Conservation (phyloP, 2,797 vertebrate species). For the Amblyopsis hoosieri region DNA sequence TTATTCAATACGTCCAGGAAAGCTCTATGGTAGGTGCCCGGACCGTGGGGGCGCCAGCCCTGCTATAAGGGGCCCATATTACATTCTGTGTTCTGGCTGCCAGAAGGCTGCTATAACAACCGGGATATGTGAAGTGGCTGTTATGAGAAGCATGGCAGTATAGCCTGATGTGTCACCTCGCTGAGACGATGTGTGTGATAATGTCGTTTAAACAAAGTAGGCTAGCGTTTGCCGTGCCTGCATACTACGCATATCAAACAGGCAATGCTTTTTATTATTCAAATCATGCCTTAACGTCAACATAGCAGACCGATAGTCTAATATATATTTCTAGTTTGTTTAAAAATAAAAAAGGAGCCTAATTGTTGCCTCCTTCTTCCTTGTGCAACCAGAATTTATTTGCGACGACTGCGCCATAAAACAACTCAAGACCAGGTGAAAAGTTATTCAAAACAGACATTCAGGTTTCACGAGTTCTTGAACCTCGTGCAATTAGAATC, state of each 20-base stretch:
- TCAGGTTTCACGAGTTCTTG: constrained; percentile 42
- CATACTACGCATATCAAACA: too few species aligned
- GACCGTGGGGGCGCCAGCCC: constrained; percentile 69
- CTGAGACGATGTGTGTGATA: constrained; percentile 47
- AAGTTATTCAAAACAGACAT: constrained; percentile 60
- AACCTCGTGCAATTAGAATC: constrained; percentile 33
- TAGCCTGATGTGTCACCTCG: constrained; percentile 55
- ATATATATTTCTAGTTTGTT: constrained; percentile 20
- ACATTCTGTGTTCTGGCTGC: constrained; percentile 68
- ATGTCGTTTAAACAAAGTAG: constrained; percentile 50
- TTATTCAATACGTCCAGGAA: constrained; percentile 82
- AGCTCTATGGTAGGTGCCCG: constrained; percentile 79
- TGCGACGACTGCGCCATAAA: constrained; percentile 24
- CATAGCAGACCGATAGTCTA: background rate
- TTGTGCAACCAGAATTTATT: constrained; percentile 36
- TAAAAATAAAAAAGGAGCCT: constrained; percentile 46
- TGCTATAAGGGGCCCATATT: constrained; percentile 71
- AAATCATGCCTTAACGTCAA: constrained; percentile 29
- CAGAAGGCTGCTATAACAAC: constrained; percentile 32
- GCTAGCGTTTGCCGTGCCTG: constrained; percentile 30
- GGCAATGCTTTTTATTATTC: constrained; percentile 1
- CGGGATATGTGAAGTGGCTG: too few species aligned
- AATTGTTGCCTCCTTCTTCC: constrained; percentile 31
- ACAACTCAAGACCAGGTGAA: constrained; percentile 23
- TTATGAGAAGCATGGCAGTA: constrained; percentile 54